Conservation (phyloP, 2,797 vertebrate genomes). For the Acanthurus tractus region DNA sequence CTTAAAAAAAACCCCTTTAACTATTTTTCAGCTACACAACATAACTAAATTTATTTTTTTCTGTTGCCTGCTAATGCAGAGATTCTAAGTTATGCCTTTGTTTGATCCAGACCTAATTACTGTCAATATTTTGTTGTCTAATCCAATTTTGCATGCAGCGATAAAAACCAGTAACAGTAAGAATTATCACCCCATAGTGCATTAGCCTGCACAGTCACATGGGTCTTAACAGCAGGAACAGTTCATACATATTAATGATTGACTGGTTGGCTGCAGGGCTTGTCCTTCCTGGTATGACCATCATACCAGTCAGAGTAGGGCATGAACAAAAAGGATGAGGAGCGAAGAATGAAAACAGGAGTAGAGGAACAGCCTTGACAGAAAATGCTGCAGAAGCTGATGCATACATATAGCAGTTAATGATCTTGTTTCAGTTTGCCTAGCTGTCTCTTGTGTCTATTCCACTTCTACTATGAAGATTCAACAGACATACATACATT, state of each 20-base stretch:
- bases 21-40: background rate
- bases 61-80: background rate
- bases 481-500: constrained; percentile 32
- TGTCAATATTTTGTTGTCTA: background rate
- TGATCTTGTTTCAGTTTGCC: constrained; percentile 7
- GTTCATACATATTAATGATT: constrained; percentile 77
- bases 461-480: constrained; percentile 23
- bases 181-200: constrained; percentile 22
- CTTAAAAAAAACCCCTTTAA: background rate
- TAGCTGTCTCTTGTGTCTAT: background rate
- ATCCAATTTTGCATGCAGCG: background rate
- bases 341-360: constrained; percentile 8
- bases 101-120: background rate
- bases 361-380: constrained; percentile 15
- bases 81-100: background rate
- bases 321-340: constrained; percentile 39
- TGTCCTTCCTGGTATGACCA: constrained; percentile 33
- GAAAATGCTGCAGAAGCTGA: constrained; percentile 34
- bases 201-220: constrained; percentile 47
- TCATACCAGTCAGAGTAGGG: constrained; percentile 37
- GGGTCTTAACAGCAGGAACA: constrained; percentile 41
- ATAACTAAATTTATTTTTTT: background rate
- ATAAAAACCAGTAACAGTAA: constrained; percentile 17
- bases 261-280: constrained; percentile 51
- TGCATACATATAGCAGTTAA: constrained; percentile 19